Base-by-base conservation (phyloP, 2,888 invertebrate species). In the Rotaria magnacalcarata region DNA sequence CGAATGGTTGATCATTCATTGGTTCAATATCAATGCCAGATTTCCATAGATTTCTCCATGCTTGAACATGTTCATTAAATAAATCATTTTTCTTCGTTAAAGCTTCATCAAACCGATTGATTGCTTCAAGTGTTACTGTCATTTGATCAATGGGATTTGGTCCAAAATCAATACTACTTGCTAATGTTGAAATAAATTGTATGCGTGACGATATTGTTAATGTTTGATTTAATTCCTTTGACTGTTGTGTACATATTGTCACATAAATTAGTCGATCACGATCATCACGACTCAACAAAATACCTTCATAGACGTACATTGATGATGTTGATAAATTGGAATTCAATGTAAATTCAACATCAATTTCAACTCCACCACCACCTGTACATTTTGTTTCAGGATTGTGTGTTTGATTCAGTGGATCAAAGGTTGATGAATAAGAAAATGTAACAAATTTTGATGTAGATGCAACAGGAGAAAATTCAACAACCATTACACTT, bases 321-420 rank as follows among this genome's bases (percentile, higher is more conserved):
- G 80, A 47, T 43, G 80, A 80, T 24, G 80, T 80, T 47, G 80
- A 80, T 43, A 80, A 47, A 24, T 43, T 80, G 34, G 47, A 8
- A 80, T 80, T 80, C 0, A 80, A 80, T 47, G 47, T 80, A 47
- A 80, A 80, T 80, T 47, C 21, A 43, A 80, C 34, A 80, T 80
- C 80, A 47, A 80, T n/a, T 47, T 80, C 80, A 47, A 80, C 47
- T 0, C 47, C n/a, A 47, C 80, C 47, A 80, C 80, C 80, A 24
- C 80, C 80, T 47, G 47, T 47, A 14, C 80, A 80, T 41, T 47
- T 10, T 43, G 47, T 47, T 80, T 80, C 80, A 8, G 80, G 47
- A 80, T 80, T 80, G 47, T 80, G 80, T 80, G 80, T 80, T 80
- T 80, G 80, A 80, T 80, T 80, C 24, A 80, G 80, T 47, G 80